Evolutionary conservation across 2,888 invertebrate species (phyloP).

Genomic region (Polydrusus tereticollis): DNA sequence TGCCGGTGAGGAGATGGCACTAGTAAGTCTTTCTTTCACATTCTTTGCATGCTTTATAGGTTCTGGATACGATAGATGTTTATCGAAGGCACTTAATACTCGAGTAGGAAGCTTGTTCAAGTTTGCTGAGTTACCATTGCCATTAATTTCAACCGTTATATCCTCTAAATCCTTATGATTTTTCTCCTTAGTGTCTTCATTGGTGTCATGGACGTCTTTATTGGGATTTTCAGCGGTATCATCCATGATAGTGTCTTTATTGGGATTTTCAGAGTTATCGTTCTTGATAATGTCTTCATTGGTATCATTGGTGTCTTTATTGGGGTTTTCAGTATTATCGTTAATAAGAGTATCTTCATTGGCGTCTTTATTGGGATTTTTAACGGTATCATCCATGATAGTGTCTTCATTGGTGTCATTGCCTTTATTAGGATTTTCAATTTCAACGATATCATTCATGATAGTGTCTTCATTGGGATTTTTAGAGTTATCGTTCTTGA

Average conservation of each 20-base stretch:
- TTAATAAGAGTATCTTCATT: not conserved
- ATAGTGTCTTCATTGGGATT: not conserved
- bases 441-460: conserved; percentile 10
- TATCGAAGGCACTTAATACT: conserved; percentile 3
- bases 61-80: conserved; percentile 9
- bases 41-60: conserved; percentile 1
- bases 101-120: not conserved
- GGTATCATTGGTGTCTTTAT: conserved; percentile 8
- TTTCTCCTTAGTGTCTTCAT: not conserved
- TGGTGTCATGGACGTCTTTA: not conserved
- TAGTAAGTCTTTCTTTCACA: conserved; percentile 5
- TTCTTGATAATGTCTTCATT: conserved; percentile 12
- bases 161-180: conserved; percentile 9
- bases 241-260: not conserved
- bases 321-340: not conserved
- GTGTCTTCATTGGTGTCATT: conserved; percentile 5
- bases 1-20: conserved; percentile 8
- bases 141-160: conserved; percentile 6
- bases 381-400: not conserved
- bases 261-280: not conserved
- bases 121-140: conserved; percentile 10
- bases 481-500: not conserved
- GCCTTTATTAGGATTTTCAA: conserved; percentile 2
- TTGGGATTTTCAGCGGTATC: conserved; percentile 4
- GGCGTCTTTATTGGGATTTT: not conserved